Base-by-base conservation (phyloP, 2,113 vertebrate genomes). In the Progne subis region DNA sequence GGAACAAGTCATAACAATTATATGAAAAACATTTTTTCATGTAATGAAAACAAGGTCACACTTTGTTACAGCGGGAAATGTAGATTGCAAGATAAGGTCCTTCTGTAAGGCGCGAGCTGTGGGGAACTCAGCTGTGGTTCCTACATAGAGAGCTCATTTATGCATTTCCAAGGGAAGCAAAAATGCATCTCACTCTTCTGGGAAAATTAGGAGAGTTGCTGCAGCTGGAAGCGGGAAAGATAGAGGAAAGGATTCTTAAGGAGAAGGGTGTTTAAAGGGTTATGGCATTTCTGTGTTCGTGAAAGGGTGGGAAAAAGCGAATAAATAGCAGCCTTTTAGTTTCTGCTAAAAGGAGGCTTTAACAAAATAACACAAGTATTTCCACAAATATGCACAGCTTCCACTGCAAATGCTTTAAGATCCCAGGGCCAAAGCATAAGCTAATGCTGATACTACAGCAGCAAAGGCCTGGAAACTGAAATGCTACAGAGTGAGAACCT, bases 91-190 rank as follows among this genome's bases (percentile, higher is more conserved):
- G 97, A 98, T 94, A 97, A 98, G 98, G 97, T 98, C 98, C 97
- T 98, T 98, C 98, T 98, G 98, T 98, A 95, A 96, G 82, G 94
- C 6, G 52, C 29, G 64, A 94, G 47, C 97, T 92, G 97, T 82
- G 94, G 96, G 94, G 96, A 91, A 96, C 89, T 98, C 98, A 98
- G 98, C 98, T 98, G 98, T 72, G 78, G 94, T 90, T 70, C 85
- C 90, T 41, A 88, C 97, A 98, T 98, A 98, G 98, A 98, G 97
- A 96, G 90, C 94, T 97, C 97, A 98, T 98, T 98, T 98, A 98
- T 98, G 95, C 96, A 96, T 95, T 97, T 98, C 98, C 97, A 98
- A 98, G 96, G 97, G 90, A 92, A 92, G 95, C 84, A 95, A 95
- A 94, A 94, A 96, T 83, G 94, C 94, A 90, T 86, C 92, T 75